A percentile compares a stretch with the other conserved stretches of the same genome.
Evolutionary conservation across 2,888 invertebrate genomes (phyloP).

Genomic region (Oxytorus armatus): DNA sequence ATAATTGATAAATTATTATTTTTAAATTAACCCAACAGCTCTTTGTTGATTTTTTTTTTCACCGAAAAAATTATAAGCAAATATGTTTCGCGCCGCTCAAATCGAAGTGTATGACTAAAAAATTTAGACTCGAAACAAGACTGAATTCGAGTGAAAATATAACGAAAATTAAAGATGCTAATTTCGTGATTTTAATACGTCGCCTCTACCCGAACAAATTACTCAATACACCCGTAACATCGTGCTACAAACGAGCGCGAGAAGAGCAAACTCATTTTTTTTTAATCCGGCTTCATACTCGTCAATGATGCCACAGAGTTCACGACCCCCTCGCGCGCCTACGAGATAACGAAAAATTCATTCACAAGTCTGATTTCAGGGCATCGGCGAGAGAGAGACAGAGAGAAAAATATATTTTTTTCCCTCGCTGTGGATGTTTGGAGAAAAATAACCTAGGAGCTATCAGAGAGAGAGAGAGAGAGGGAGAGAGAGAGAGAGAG

Average conservation of each 20-base stretch:
- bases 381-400: constrained; percentile 11
- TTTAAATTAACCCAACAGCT: too few relatives aligned
- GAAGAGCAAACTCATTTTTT: constrained; percentile 12
- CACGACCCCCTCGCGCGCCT: constrained; percentile 71
- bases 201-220: neutral
- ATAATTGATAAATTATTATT: too few relatives aligned
- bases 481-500: too few relatives aligned
- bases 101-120: too few relatives aligned
- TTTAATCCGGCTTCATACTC: neutral
- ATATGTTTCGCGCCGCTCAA: too few relatives aligned
- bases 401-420: too few relatives aligned
- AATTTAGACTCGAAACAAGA: too few relatives aligned
- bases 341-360: constrained; percentile 80
- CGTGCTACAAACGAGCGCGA: constrained; percentile 46
- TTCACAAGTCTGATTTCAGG: constrained; percentile 73
- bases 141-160: constrained; percentile 13
- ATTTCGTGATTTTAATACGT: constrained; percentile 18
- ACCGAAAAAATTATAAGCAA: too few relatives aligned
- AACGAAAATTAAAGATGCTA: constrained; percentile 17
- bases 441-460: neutral
- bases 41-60: too few relatives aligned
- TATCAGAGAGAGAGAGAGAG: too few relatives aligned
- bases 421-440: neutral
- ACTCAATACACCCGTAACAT: constrained; percentile 18
- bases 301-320: constrained; percentile 69